Conservation (phyloP, 2,113 vertebrate species). For the Mastomys natalensis region DNA sequence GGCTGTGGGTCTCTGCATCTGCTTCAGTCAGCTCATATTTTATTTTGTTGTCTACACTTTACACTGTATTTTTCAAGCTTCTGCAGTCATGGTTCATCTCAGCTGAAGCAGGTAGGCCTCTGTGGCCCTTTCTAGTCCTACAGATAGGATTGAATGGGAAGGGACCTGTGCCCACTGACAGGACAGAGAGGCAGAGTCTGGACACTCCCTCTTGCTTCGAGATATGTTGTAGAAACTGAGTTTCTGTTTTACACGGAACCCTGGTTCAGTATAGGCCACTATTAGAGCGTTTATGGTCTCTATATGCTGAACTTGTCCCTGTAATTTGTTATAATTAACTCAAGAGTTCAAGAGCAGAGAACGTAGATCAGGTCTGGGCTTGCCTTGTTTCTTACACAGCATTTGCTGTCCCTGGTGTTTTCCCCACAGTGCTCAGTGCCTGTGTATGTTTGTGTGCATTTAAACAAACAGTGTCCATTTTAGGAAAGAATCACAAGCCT, state of each 20-base stretch:
- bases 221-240: slow-evolving; percentile 75
- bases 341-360: slow-evolving; percentile 86
- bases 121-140: not conserved
- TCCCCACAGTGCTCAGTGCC: slow-evolving; percentile 68
- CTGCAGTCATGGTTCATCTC: not conserved
- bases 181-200: not conserved
- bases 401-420: slow-evolving; percentile 80
- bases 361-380: slow-evolving; percentile 83
- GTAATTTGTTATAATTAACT: slow-evolving; percentile 91
- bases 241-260: slow-evolving; percentile 77
- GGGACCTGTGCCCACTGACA: not conserved
- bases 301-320: slow-evolving; percentile 86
- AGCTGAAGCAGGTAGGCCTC: not conserved
- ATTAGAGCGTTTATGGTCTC: slow-evolving; percentile 85
- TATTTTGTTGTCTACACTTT: not conserved
- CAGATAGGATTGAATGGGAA: not conserved
- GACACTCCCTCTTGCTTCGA: not conserved
- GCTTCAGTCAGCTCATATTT: not conserved
- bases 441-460: slow-evolving; percentile 71
- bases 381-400: slow-evolving; percentile 80
- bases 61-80: not conserved
- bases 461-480: slow-evolving; percentile 79
- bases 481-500: slow-evolving; percentile 72
- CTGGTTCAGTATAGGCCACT: slow-evolving; percentile 86
- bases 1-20: no score